Conservation (phyloP, 2,113 vertebrate species). For the Hydrolagus affinis region DNA sequence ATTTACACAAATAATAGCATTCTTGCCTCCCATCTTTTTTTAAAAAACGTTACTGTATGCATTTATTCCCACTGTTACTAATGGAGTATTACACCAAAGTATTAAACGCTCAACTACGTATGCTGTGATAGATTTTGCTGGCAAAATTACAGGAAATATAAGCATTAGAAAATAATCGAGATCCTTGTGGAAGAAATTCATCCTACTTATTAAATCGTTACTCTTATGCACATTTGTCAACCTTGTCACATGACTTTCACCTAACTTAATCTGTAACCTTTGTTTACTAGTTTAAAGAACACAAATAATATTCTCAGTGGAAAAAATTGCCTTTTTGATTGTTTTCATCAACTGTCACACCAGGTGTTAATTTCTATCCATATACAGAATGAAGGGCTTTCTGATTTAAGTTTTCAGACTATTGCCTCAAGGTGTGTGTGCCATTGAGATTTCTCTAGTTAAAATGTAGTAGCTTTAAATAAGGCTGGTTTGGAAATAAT, state of each 20-base stretch:
- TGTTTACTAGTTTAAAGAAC: conserved; percentile 5
- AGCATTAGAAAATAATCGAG: conserved; percentile 3
- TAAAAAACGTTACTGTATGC: not conserved
- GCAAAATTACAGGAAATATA: not conserved
- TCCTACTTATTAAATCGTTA: not conserved
- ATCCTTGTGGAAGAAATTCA: not conserved
- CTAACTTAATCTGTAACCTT: not conserved
- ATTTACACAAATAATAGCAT: not conserved
- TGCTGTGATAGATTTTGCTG: not conserved
- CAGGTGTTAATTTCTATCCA: conserved; percentile 20
- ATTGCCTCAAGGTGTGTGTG: not conserved
- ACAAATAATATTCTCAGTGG: not conserved
- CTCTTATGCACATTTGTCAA: not conserved
- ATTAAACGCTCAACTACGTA: conserved; percentile 2
- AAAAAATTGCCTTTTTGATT: conserved; percentile 9
- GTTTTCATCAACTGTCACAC: not conserved
- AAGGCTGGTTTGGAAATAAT: conserved; percentile 33
- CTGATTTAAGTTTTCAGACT: not conserved
- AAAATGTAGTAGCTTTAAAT: conserved; percentile 18
- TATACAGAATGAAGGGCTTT: conserved; percentile 15
- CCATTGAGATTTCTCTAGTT: conserved; percentile 13
- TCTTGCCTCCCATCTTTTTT: not conserved
- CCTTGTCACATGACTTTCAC: conserved; percentile 18
- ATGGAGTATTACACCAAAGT: conserved; percentile 14
- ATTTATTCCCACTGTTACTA: not conserved